Conservation (phyloP, 2,797 vertebrate species). For the Takifugu rubripes region DNA sequence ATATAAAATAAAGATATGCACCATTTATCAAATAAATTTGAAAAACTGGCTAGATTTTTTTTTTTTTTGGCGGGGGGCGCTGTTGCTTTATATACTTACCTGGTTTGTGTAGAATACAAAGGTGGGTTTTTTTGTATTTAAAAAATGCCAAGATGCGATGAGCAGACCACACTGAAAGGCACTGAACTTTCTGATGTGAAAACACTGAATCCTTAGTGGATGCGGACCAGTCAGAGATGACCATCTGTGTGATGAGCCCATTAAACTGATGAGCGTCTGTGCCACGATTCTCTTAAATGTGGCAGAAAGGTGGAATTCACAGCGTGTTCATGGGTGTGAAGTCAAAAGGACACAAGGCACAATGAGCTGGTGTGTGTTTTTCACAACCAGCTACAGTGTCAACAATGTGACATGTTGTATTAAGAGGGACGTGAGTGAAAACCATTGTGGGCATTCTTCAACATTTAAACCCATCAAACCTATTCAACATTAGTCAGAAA, state of each 20-base stretch:
- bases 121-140: too few species aligned
- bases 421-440: constrained; percentile 20
- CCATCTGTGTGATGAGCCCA: constrained; percentile 16
- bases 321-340: constrained; percentile 45
- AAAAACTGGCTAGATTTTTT: too few species aligned
- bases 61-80: too few species aligned
- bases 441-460: constrained; percentile 4
- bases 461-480: background rate
- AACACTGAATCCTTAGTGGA: background rate
- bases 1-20: too few species aligned
- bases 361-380: constrained; percentile 38
- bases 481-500: background rate
- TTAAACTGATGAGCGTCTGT: constrained; percentile 19
- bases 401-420: constrained; percentile 51
- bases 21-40: too few species aligned
- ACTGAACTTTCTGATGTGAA: constrained; percentile 21
- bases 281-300: constrained; percentile 10
- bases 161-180: constrained; percentile 6
- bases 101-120: constrained; percentile 3
- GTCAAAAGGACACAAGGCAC: constrained; percentile 40
- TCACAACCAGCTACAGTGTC: constrained; percentile 49
- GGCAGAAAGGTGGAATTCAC: constrained; percentile 20
- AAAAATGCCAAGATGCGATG: too few species aligned
- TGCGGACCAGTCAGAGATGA: background rate
- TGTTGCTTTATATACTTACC: background rate